Base-by-base conservation (phyloP, 2,113 vertebrate species). In the Psilopogon haemacephalus region DNA sequence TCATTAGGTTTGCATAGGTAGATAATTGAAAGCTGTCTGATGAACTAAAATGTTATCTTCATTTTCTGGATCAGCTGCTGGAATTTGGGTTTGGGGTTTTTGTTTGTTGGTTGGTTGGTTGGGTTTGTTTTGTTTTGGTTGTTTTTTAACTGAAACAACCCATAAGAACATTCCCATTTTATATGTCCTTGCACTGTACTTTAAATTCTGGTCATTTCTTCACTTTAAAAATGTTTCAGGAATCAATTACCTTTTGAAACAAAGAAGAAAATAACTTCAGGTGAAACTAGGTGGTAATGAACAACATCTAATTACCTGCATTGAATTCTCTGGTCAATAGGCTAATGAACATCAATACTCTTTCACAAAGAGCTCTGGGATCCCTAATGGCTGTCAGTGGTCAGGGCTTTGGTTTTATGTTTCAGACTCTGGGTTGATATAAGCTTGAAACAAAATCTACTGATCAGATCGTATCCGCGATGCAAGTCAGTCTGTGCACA, bases 391-490 rank as follows among this genome's bases (percentile, higher is more conserved):
- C 91, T 92, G 12, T 92, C 88, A 89, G 78, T 86, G 89, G 91
- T 80, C 89, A 89, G 71, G 72, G 52, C 75, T 92, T 83, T 1
- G 84, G 94, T 94, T 94, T 95, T 93, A 63, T 20, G 1, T 96
- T 96, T 94, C 95, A 91, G 74, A 70, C 56, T 83, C 87, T 91
- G 87, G 87, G 42, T 48, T 94, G 87, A 64, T 89, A 70, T 85
- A 80, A 94, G 94, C 91, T 88, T 90, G 96, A 94, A 96, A 95
- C 81, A 79, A 89, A 96, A 94, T 92, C 92, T 90, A 75, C 91
- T 67, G 63, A 42, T 76, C 84, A 84, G 84, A 76, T 89, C 4
- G 0, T 85, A 70, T 81, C 63, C 28, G 82, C n/a, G 82, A 8
- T 13, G 4, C 55, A 63, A 63, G 58, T 33, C 62, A 18, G 40